Evolutionary conservation across 2,113 vertebrate genomes (phyloP).

Genomic region (Tachysurus fulvidraco): DNA sequence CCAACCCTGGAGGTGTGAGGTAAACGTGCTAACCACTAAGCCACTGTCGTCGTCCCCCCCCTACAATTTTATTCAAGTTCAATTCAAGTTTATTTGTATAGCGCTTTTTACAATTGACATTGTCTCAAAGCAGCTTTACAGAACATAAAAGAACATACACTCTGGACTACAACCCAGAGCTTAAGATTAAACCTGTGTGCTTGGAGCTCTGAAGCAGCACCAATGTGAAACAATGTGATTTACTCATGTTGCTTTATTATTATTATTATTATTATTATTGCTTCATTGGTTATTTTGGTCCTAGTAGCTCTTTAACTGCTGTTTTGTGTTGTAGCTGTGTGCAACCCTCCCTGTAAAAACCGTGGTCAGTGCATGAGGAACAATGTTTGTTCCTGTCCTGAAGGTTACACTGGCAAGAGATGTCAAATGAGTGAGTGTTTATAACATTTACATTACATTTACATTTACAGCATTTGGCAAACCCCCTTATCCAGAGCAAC

Average conservation of each 20-base stretch:
- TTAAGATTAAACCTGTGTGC: background rate
- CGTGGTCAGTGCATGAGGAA: conserved; percentile 87
- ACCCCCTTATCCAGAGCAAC: too few species aligned
- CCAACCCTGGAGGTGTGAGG: too few species aligned
- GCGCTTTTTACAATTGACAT: too few species aligned
- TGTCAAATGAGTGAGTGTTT: conserved; percentile 87
- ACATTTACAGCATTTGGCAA: background rate
- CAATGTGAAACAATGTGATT: background rate
- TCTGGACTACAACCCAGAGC: background rate
- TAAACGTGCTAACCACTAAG: too few species aligned
- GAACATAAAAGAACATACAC: too few species aligned
- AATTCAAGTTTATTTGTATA: too few species aligned
- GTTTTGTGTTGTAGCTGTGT: conserved; percentile 78
- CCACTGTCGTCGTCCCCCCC: too few species aligned
- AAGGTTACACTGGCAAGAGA: conserved; percentile 82
- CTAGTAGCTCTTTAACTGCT: background rate
- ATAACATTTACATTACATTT: background rate
- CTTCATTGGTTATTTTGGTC: background rate
- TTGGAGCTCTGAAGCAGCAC: background rate
- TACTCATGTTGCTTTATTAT: background rate
- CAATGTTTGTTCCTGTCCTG: conserved; percentile 83
- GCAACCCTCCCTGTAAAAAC: conserved; percentile 89
- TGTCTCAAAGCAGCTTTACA: too few species aligned
- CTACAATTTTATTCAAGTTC: too few species aligned
- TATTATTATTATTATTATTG: background rate